Conservation (phyloP, 1,140 invertebrate species). For the Varroa destructor region DNA sequence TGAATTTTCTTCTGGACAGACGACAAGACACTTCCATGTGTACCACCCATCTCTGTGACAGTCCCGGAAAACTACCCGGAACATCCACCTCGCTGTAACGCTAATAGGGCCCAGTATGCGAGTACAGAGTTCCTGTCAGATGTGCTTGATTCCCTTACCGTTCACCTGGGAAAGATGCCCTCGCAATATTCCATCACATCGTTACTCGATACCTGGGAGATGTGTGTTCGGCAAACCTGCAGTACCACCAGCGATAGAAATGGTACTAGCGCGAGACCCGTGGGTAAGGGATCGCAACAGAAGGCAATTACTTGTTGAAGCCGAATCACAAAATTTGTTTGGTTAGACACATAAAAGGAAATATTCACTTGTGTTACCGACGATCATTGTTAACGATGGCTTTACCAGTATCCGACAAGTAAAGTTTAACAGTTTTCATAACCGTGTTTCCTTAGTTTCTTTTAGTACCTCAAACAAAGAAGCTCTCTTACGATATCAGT, state of each 20-base stretch:
- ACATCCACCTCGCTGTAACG: conserved; percentile 46
- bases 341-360: no score
- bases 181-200: conserved; percentile 30
- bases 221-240: conserved; percentile 31
- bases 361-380: no score
- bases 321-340: no score
- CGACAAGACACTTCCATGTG: conserved; percentile 72
- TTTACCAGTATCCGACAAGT: no score
- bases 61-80: conserved; percentile 68
- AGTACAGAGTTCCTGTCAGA: conserved; percentile 29
- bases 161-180: conserved; percentile 30
- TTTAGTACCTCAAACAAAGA: no score
- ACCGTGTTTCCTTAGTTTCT: no score
- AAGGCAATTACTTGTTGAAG: no score
- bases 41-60: conserved; percentile 68
- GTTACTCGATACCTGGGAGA: conserved; percentile 32
- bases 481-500: no score
- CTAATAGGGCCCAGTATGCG: conserved; percentile 37
- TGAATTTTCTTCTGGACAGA: conserved; percentile 41
- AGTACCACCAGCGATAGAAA: neutral
- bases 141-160: conserved; percentile 28
- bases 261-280: no score
- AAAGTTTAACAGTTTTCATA: no score
- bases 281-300: no score
- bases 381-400: no score